A percentile compares a stretch with the other conserved stretches of the same genome.
Conservation (phyloP, 2,113 vertebrate species). For the Paraplagusia blochii region DNA sequence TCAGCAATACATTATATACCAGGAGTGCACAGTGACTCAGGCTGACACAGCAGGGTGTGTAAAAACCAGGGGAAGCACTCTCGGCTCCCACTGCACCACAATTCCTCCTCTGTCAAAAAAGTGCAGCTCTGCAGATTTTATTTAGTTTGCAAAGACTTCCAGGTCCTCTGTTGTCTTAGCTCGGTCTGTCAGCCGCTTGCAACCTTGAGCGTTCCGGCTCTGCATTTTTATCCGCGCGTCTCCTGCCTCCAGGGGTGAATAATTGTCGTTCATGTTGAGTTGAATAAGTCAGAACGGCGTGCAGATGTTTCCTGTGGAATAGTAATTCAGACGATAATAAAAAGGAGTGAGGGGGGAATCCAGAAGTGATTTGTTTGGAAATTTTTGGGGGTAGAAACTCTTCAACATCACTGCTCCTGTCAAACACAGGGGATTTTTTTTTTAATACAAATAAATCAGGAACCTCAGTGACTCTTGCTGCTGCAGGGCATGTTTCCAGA, state of each 20-base stretch:
- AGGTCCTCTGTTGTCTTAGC: conserved; percentile 14
- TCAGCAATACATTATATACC: conserved; percentile 53
- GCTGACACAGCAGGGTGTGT: conserved; percentile 57
- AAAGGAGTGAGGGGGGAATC: conserved; percentile 2
- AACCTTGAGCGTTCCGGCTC: neutral
- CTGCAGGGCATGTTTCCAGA: too few relatives aligned
- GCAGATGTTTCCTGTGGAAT: conserved; percentile 15
- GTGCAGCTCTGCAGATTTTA: conserved; percentile 26
- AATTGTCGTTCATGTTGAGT: conserved; percentile 1
- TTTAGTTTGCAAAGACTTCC: conserved; percentile 11
- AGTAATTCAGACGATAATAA: conserved; percentile 29
- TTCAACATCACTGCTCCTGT: too few relatives aligned
- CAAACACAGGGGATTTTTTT: too few relatives aligned
- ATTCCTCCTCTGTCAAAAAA: conserved; percentile 31
- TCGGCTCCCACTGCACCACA: conserved; percentile 40
- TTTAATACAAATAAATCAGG: too few relatives aligned
- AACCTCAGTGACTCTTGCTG: too few relatives aligned
- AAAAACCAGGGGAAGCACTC: conserved; percentile 22
- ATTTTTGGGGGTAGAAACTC: neutral
- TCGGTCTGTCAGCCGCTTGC: conserved; percentile 7
- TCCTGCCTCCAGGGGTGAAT: conserved; percentile 1
- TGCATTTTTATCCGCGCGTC: neutral
- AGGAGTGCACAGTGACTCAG: conserved; percentile 53
- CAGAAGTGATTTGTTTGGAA: conserved; percentile 5
- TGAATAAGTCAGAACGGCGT: conserved; percentile 18